Base-by-base conservation (phyloP, 2,888 invertebrate genomes). In the Mechanitis mazaeus region DNA sequence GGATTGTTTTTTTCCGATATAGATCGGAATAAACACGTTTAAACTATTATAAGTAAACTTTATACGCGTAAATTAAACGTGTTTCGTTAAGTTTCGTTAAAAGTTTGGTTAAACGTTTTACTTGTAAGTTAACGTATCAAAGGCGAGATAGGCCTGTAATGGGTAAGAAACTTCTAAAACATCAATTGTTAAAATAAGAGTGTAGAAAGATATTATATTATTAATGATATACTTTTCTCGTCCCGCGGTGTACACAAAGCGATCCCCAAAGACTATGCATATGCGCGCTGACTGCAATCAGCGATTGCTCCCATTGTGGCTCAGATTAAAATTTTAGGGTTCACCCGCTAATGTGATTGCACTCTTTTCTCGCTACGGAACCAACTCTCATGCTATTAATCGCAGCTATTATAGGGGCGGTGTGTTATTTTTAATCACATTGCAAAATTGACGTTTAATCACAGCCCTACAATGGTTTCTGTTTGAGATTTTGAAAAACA, bases 321-420 rank as follows among this genome's bases (percentile, higher is more conserved):
- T 76, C 81, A 87, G 90, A 90, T 90, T 90, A 88, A 88, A 87
- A 89, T 89, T 90, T 87, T 88, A 88, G 89, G 87, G 87, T 87
- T 87, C 89, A 89, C 80, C 80, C 87, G 79, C 83, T 90, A 90
- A 90, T 90, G 90, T 85, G 87, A 90, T 90, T 90, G 90, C 87
- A 81, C 83, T 83, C 81, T 83, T 83, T 78, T 79, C 79, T 75
- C 77, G 72, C 78, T 79, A 73, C 80, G 77, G 83, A 83, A 82
- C 81, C 83, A 72, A 73, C 72, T 73, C 71, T 76, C 75, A 78
- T 78, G 74, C 75, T 76, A 81, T 83, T 79, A 81, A 78, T 80
- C 74, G 74, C 71, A 68, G 64, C 73, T 79, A 81, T 84, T 81
- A 83, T 85, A 81, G 83, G 84, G 84, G 84, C 76, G 77, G 78